Percentiles rank a stretch among this genome's conserved stretches.
phyloP scores from a whole-genome alignment of 2,888 invertebrate genomes.

The Poecilus cupreus region DNA sequence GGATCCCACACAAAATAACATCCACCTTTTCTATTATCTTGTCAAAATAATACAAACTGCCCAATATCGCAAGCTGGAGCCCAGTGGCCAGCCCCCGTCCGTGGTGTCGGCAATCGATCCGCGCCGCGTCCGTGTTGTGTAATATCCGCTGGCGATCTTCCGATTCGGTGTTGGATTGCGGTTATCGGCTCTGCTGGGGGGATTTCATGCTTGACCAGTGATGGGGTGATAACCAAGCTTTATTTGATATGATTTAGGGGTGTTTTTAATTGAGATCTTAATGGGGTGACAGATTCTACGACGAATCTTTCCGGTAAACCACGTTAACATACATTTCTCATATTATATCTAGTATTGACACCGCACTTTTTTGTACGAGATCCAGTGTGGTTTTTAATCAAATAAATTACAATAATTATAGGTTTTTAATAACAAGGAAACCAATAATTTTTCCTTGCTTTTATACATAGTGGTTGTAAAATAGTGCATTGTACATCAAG shows the following conservation, averaged over 20 bases:
- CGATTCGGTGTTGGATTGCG: slow-evolving; percentile 2
- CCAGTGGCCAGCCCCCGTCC: not conserved
- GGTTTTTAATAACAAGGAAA: too few species aligned
- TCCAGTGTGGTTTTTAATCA: too few species aligned
- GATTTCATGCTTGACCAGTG: slow-evolving; percentile 24
- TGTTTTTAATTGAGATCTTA: slow-evolving; percentile 48
- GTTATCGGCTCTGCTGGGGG: slow-evolving; percentile 23
- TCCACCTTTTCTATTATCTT: slow-evolving; percentile 71
- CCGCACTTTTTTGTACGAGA: too few species aligned
- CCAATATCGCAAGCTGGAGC: slow-evolving; percentile 70
- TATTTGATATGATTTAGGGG: slow-evolving; percentile 31
- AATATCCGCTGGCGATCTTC: slow-evolving; percentile 52
- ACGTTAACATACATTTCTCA: not conserved
- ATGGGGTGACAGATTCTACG: slow-evolving; percentile 25
- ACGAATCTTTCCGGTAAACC: not conserved
- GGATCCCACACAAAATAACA: slow-evolving; percentile 51
- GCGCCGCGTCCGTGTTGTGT: not conserved
- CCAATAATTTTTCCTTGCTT: too few species aligned
- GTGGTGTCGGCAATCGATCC: slow-evolving; percentile 14
- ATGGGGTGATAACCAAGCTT: slow-evolving; percentile 37
- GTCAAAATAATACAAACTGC: slow-evolving; percentile 73
- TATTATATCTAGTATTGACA: too few species aligned
- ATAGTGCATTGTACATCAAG: too few species aligned
- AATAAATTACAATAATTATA: too few species aligned
- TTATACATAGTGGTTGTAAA: too few species aligned